Percentiles rank a stretch among this genome's conserved stretches.
phyloP scores from a whole-genome alignment of 1,140 invertebrate species.

The Papilio dardanus region DNA sequence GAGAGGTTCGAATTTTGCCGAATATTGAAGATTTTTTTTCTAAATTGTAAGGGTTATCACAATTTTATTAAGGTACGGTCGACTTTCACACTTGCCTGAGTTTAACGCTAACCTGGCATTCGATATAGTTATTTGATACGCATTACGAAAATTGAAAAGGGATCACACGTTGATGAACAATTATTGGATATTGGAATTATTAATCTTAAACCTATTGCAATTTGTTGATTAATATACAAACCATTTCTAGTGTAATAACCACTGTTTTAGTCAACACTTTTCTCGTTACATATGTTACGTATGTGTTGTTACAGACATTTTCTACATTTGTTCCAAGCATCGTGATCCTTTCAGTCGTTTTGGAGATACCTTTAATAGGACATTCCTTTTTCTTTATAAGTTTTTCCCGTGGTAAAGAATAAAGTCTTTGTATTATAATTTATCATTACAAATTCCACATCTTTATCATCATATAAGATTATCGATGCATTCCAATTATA shows the following conservation, averaged over 20 bases:
- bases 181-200: conserved; percentile 14
- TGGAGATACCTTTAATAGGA: too few relatives aligned
- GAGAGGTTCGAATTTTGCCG: background rate
- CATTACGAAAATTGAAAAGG: conserved; percentile 22
- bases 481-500: background rate
- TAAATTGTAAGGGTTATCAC: conserved; percentile 13
- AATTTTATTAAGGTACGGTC: conserved; percentile 14
- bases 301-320: too few relatives aligned
- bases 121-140: conserved; percentile 16
- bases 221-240: background rate
- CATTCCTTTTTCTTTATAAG: too few relatives aligned
- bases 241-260: background rate
- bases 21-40: background rate
- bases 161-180: conserved; percentile 25
- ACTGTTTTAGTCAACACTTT: too few relatives aligned
- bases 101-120: conserved; percentile 21
- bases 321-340: too few relatives aligned
- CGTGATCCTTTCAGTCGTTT: too few relatives aligned
- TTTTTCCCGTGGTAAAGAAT: too few relatives aligned
- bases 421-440: too few relatives aligned
- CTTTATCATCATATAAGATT: too few relatives aligned
- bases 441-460: too few relatives aligned
- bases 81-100: conserved; percentile 14
- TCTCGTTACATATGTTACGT: too few relatives aligned
- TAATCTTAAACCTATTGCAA: conserved; percentile 17